Conservation (phyloP, 2,888 invertebrate genomes). For the Drosophila suboccidentalis region DNA sequence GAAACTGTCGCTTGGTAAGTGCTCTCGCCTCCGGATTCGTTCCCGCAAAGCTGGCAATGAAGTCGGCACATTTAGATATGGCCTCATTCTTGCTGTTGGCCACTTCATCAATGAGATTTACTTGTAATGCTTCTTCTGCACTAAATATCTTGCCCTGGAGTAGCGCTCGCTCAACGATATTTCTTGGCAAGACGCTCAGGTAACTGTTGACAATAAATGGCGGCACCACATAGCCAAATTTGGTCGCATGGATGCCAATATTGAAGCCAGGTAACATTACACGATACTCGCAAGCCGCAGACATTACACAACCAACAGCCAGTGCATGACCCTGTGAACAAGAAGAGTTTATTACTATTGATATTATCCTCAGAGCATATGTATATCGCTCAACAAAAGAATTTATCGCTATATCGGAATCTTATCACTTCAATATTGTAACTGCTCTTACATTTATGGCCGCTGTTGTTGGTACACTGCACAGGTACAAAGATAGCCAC, state of each 20-base stretch:
- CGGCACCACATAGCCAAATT: conserved; percentile 92
- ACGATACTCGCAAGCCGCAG: conserved; percentile 93
- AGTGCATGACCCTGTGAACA: conserved; percentile 90
- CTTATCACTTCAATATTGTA: background rate
- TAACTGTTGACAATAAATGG: conserved; percentile 90
- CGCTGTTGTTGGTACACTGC: conserved; percentile 91
- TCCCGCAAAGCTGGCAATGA: conserved; percentile 88
- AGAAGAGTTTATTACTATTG: too few relatives aligned
- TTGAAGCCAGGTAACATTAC: conserved; percentile 92
- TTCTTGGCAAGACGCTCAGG: conserved; percentile 88
- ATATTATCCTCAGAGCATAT: too few relatives aligned
- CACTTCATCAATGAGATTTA: conserved; percentile 92
- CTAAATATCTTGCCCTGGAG: conserved; percentile 90
- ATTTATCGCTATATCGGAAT: too few relatives aligned
- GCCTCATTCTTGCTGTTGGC: conserved; percentile 90
- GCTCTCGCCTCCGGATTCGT: conserved; percentile 88
- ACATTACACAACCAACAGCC: conserved; percentile 93
- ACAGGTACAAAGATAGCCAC: conserved; percentile 92
- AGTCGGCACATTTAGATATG: conserved; percentile 88
- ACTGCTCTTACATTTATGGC: conserved; percentile 90
- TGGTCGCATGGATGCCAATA: conserved; percentile 95
- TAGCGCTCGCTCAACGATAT: conserved; percentile 91
- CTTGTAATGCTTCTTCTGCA: conserved; percentile 91
- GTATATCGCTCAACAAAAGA: too few relatives aligned
- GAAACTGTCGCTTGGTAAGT: conserved; percentile 87